Percentiles rank a stretch among this genome's conserved stretches.
phyloP scores from a whole-genome alignment of 2,113 vertebrate genomes.

The Gila orcuttii region DNA sequence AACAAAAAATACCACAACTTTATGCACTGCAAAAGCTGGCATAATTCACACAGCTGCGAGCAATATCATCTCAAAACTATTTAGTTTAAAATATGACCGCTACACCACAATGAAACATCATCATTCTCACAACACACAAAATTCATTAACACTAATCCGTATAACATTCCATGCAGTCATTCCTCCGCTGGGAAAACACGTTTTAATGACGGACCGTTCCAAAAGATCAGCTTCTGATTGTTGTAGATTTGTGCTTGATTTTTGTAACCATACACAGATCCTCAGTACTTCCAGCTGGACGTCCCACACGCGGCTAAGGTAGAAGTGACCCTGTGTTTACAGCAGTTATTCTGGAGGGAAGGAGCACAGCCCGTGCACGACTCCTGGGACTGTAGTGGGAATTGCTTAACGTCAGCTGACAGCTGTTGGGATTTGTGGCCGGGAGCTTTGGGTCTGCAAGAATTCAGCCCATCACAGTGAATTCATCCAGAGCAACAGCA shows the following conservation, averaged over 20 bases:
- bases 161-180: constrained; percentile 6
- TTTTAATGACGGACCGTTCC: neutral
- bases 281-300: neutral
- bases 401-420: constrained; percentile 42
- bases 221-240: neutral
- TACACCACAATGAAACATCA: neutral
- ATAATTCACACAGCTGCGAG: neutral
- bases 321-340: neutral
- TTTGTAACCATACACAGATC: neutral
- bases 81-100: neutral
- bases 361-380: neutral
- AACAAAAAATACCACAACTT: neutral
- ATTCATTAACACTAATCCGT: constrained; percentile 6
- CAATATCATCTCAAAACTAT: constrained; percentile 7
- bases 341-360: neutral
- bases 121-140: constrained; percentile 9
- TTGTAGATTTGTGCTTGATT: constrained; percentile 19
- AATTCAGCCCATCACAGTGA: constrained; percentile 25
- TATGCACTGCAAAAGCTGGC: neutral
- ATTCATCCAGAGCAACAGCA: neutral
- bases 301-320: neutral
- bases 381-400: neutral
- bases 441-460: neutral
- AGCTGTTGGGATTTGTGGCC: constrained; percentile 42
- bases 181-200: neutral